These are phyloP conservation scores for Naso thynnoides DNA, from an alignment of 2,797 vertebrate species.

Conservation along the genomic window DNA sequence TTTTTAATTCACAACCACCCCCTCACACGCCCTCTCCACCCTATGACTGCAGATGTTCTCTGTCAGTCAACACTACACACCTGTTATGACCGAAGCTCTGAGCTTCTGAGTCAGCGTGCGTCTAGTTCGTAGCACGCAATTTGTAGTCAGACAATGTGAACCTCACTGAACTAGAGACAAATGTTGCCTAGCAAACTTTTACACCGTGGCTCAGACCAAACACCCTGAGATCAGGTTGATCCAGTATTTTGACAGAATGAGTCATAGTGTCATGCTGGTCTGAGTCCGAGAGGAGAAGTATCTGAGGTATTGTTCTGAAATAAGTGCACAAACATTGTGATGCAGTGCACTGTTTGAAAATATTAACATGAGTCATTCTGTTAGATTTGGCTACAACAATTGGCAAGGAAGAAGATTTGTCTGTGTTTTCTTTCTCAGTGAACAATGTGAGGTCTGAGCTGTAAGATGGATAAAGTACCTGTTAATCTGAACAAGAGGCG, in stretches of 20 bases:
- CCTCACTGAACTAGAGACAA: background rate
- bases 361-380: slow-evolving; percentile 3
- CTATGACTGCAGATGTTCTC: slow-evolving; percentile 51
- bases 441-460: slow-evolving; percentile 7
- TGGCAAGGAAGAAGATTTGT: background rate
- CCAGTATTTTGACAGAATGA: slow-evolving; percentile 7
- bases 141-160: slow-evolving; percentile 1
- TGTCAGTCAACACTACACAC: slow-evolving; percentile 24
- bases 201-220: background rate
- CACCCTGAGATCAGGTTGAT: background rate
- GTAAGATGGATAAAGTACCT: background rate
- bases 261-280: background rate
- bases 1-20: slow-evolving; percentile 4
- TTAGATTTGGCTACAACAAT: slow-evolving; percentile 1
- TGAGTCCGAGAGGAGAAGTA: background rate
- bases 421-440: background rate
- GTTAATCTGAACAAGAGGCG: background rate
- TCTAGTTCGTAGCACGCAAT: background rate
- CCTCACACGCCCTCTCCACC: background rate
- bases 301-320: background rate
- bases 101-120: slow-evolving; percentile 22
- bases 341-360: background rate
- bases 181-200: background rate
- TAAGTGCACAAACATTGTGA: background rate
- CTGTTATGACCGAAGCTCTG: slow-evolving; percentile 7